Percentiles rank a stretch among this genome's conserved stretches.
These are phyloP conservation scores for Drosophila nannoptera DNA, from an alignment of 1,140 invertebrate genomes.

Conservation along the genomic window DNA sequence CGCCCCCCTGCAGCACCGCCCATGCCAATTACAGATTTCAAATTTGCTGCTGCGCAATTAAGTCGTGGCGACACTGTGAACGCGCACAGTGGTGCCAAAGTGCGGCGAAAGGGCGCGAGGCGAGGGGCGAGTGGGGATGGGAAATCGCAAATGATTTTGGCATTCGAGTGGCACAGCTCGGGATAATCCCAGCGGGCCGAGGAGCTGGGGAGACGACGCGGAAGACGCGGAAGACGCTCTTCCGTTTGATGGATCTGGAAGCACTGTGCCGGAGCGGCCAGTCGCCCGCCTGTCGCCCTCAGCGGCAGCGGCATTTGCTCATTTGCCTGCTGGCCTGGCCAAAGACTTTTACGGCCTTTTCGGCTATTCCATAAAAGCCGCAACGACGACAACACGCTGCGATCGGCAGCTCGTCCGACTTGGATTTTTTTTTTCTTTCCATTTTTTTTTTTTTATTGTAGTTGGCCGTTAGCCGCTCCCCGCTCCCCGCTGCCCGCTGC, in stretches of 20 bases:
- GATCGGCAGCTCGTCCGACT: constrained; percentile 52
- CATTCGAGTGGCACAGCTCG: background rate
- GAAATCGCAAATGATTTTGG: background rate
- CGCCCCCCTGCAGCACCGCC: too few species aligned
- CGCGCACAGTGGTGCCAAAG: constrained; percentile 25
- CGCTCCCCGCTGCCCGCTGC: background rate
- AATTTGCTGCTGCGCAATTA: constrained; percentile 50
- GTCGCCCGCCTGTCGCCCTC: background rate
- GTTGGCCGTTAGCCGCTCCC: background rate
- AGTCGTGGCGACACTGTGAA: constrained; percentile 20
- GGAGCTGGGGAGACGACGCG: too few species aligned
- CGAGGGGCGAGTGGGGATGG: too few species aligned
- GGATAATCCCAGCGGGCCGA: too few species aligned
- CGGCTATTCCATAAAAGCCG: constrained; percentile 57
- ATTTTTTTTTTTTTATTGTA: constrained; percentile 10
- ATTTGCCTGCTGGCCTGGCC: constrained; percentile 60
- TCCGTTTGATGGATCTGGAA: background rate
- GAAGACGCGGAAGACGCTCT: too few species aligned
- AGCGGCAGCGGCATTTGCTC: constrained; percentile 38
- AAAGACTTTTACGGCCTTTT: constrained; percentile 70
- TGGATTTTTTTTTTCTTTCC: constrained; percentile 26
- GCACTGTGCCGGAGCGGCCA: background rate
- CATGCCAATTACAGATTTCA: constrained; percentile 34
- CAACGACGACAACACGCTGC: constrained; percentile 56
- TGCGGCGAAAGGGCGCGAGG: background rate